A percentile compares a stretch with the other conserved stretches of the same genome.
Conservation (phyloP, 1,140 invertebrate genomes). For the Arion vulgaris region DNA sequence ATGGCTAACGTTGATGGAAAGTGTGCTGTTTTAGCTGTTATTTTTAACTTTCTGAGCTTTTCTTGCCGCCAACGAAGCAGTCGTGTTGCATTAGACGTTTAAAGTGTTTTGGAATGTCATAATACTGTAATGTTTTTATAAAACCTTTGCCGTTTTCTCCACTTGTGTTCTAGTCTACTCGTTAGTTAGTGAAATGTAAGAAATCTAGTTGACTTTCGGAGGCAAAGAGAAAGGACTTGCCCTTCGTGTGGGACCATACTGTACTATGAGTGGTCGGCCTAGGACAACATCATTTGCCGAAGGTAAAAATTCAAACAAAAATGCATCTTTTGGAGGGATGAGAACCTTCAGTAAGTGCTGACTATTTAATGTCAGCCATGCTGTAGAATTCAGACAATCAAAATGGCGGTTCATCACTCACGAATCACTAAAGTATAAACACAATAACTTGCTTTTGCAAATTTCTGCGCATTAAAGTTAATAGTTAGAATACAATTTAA, state of each 20-base stretch:
- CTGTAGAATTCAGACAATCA: constrained; percentile 52
- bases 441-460: too few species aligned
- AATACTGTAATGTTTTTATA: not conserved
- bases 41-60: not conserved
- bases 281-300: constrained; percentile 97
- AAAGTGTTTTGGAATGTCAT: not conserved
- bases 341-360: constrained; percentile 93
- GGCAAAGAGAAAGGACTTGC: constrained; percentile 45
- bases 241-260: constrained; percentile 52
- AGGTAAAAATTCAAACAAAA: constrained; percentile 91
- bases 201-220: constrained; percentile 39
- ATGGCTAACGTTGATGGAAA: constrained; percentile 39
- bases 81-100: not conserved
- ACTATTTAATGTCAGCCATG: constrained; percentile 53
- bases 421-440: too few species aligned
- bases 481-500: too few species aligned
- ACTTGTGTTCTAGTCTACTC: constrained; percentile 38
- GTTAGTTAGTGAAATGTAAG: constrained; percentile 62
- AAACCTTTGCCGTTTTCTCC: constrained; percentile 37
- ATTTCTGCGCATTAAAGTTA: too few species aligned
- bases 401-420: constrained; percentile 53
- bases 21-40: constrained; percentile 9
- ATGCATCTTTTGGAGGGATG: constrained; percentile 89
- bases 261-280: constrained; percentile 90
- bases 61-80: not conserved